These are phyloP conservation scores for Sialis fuliginosa DNA, from an alignment of 2,888 invertebrate species.

Conservation along the genomic window DNA sequence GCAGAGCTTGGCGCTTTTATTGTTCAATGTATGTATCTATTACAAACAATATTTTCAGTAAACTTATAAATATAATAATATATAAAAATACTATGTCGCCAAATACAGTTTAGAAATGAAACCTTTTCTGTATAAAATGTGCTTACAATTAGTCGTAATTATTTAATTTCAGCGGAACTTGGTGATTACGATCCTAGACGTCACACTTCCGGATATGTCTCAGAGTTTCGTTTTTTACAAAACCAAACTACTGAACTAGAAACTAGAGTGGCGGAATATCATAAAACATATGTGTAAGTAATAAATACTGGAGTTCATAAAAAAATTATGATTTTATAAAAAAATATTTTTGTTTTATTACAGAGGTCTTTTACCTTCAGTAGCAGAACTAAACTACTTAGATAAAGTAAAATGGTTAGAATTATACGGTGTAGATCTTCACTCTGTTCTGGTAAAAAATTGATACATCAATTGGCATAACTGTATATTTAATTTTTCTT, in stretches of 20 bases:
- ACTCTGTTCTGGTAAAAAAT: conserved; percentile 76
- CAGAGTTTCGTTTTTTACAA: conserved; percentile 83
- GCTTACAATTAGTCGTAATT: background rate
- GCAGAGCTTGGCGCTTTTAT: conserved; percentile 85
- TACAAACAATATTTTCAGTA: background rate
- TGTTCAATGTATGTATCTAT: conserved; percentile 70
- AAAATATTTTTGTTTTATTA: conserved; percentile 15
- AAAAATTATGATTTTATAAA: conserved; percentile 8
- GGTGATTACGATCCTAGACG: conserved; percentile 85
- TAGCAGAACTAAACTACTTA: conserved; percentile 85
- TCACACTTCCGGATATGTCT: conserved; percentile 79
- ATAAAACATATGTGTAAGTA: conserved; percentile 71
- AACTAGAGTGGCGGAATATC: conserved; percentile 69
- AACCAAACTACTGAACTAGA: conserved; percentile 88
- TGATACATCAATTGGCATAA: conserved; percentile 4
- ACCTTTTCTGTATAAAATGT: too few species aligned
- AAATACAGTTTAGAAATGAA: too few species aligned
- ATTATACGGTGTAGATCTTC: conserved; percentile 95
- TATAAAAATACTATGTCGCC: too few species aligned
- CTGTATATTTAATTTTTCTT: conserved; percentile 6
- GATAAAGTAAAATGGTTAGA: conserved; percentile 98
- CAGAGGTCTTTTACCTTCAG: conserved; percentile 78
- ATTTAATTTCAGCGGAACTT: conserved; percentile 59
- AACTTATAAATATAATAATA: too few species aligned
- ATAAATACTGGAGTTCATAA: background rate